These are phyloP conservation scores for Aleiodes alternator DNA, from an alignment of 2,888 invertebrate species.

Conservation along the genomic window DNA sequence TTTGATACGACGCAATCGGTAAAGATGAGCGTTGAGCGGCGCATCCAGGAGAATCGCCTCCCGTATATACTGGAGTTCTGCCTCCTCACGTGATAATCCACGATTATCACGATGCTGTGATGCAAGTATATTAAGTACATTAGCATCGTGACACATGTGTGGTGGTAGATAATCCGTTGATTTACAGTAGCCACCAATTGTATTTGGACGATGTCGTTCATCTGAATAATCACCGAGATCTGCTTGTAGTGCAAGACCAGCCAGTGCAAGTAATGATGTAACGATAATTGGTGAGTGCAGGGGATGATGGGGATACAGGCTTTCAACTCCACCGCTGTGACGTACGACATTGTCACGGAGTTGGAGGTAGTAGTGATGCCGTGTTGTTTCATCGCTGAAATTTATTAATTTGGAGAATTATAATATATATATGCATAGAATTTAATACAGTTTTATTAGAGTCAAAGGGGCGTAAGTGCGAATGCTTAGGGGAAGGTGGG, in stretches of 20 bases:
- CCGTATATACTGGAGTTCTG: conserved; percentile 91
- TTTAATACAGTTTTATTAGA: too few relatives aligned
- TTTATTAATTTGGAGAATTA: conserved; percentile 10
- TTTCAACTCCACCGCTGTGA: conserved; percentile 75
- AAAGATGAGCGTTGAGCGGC: conserved; percentile 93
- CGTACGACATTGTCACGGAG: conserved; percentile 89
- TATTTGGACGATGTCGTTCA: conserved; percentile 72
- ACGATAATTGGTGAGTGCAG: conserved; percentile 81
- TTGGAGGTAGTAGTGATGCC: conserved; percentile 96
- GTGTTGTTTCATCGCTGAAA: conserved; percentile 88
- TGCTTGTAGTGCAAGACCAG: conserved; percentile 93
- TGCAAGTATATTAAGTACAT: conserved; percentile 70
- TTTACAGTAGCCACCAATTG: conserved; percentile 82
- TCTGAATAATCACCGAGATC: conserved; percentile 90
- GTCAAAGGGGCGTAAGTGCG: too few relatives aligned
- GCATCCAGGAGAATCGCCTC: conserved; percentile 90
- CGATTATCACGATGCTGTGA: conserved; percentile 85
- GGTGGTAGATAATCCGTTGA: conserved; percentile 91
- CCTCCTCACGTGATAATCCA: conserved; percentile 87
- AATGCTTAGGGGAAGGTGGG: too few relatives aligned
- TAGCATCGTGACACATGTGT: conserved; percentile 76
- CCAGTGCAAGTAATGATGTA: conserved; percentile 86
- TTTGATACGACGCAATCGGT: conserved; percentile 87
- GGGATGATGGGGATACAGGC: conserved; percentile 72
- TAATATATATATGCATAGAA: background rate